Percentiles rank a stretch among this genome's conserved stretches.
Evolutionary conservation across 2,113 vertebrate species (phyloP).

Genomic region (Podocnemis expansa): DNA sequence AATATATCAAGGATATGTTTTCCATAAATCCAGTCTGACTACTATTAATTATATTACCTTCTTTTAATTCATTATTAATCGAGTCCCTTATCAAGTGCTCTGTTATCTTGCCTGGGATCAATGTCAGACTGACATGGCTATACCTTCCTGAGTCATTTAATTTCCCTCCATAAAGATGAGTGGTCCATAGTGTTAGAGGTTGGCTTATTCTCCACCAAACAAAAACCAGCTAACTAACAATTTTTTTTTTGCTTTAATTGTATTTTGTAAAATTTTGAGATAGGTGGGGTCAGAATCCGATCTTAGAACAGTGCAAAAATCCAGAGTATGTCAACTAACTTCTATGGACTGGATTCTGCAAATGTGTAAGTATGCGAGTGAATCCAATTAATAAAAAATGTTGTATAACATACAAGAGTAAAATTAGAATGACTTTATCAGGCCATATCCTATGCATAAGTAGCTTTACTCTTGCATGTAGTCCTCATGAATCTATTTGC

Average conservation of each 20-base stretch:
- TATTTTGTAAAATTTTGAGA: not conserved
- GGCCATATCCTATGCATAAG: not conserved
- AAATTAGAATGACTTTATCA: not conserved
- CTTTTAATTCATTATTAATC: not conserved
- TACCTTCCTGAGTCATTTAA: not conserved
- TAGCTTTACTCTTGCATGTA: not conserved
- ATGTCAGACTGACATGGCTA: not conserved
- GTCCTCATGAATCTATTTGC: not conserved
- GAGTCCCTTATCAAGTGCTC: not conserved
- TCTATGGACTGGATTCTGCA: not conserved
- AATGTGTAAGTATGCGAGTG: not conserved
- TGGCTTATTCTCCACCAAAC: not conserved
- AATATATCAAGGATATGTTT: not conserved
- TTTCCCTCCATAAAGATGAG: not conserved
- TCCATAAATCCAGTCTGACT: not conserved
- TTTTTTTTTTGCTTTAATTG: too few species aligned
- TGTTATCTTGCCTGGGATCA: not conserved
- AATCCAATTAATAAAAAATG: not conserved
- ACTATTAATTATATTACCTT: not conserved
- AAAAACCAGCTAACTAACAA: too few species aligned
- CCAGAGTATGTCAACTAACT: not conserved
- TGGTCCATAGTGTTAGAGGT: not conserved
- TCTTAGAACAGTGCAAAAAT: not conserved
- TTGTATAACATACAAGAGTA: not conserved
- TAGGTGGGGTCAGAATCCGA: accelerated